Evolutionary conservation across 2,797 vertebrate genomes (phyloP).

Genomic region (Anguilla marmorata): DNA sequence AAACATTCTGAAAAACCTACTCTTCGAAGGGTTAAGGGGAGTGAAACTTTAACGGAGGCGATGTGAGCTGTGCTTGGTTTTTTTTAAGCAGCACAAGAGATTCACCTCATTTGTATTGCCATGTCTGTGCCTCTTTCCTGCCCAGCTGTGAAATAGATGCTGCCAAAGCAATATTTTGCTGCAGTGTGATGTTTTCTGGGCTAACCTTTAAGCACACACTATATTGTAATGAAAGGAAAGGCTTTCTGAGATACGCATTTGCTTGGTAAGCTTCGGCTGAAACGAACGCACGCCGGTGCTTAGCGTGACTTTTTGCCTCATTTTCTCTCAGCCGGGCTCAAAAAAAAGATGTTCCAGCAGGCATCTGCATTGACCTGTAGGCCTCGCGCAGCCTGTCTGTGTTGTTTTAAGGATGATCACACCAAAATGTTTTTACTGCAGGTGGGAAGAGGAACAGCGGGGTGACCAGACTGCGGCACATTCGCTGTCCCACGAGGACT

Average conservation of each 20-base stretch:
- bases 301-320: not conserved
- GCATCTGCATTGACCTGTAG: not conserved
- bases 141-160: not conserved
- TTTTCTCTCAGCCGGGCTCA: not conserved
- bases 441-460: constrained; percentile 33
- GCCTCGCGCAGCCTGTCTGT: not conserved
- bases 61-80: not conserved
- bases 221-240: not conserved
- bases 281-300: not conserved
- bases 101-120: not conserved
- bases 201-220: not conserved
- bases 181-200: not conserved
- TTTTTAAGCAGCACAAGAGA: not conserved
- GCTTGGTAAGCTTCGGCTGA: constrained; percentile 5
- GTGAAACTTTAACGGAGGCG: not conserved
- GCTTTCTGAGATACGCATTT: not conserved
- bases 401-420: constrained; percentile 11
- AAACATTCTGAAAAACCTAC: too few relatives aligned
- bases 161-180: not conserved
- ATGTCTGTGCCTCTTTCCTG: not conserved
- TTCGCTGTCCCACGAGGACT: constrained; percentile 49
- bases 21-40: not conserved
- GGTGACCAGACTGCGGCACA: constrained; percentile 53
- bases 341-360: constrained; percentile 4
- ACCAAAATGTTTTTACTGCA: constrained; percentile 43